Percentiles rank a stretch among this genome's conserved stretches.
phyloP scores from a whole-genome alignment of 1,140 invertebrate genomes.

The Ooceraea biroi region DNA sequence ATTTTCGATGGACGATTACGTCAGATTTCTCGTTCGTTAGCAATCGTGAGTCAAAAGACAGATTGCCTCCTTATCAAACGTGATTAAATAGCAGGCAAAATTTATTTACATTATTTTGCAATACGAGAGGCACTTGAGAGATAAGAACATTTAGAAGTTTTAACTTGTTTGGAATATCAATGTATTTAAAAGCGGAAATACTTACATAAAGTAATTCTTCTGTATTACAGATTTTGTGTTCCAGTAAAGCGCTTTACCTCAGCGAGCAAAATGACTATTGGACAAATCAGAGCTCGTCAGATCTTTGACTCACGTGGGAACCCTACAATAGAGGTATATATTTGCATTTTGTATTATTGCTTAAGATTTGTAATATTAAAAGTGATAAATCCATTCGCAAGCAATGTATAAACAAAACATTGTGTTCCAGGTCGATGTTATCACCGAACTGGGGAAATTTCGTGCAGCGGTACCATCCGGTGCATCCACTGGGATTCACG shows the following conservation, averaged over 20 bases:
- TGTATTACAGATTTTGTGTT: conserved; percentile 70
- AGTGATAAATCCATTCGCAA: no score
- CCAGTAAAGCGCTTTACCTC: conserved; percentile 71
- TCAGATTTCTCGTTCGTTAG: neutral
- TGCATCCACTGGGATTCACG: conserved; percentile 98
- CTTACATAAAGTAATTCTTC: neutral
- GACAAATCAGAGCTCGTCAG: conserved; percentile 96
- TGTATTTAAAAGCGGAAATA: neutral
- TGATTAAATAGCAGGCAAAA: neutral
- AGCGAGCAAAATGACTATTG: conserved; percentile 89
- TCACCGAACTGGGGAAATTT: conserved; percentile 94
- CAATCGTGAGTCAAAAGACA: neutral
- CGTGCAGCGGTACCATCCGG: conserved; percentile 99
- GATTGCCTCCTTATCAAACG: neutral
- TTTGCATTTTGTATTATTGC: conserved; percentile 38
- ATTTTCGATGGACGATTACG: neutral
- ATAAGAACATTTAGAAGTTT: neutral
- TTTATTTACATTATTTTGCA: conserved; percentile 9
- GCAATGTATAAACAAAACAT: conserved; percentile 70
- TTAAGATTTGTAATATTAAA: neutral
- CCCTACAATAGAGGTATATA: conserved; percentile 96
- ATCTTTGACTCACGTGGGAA: conserved; percentile 99
- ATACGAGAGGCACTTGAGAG: neutral
- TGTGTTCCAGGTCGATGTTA: conserved; percentile 84
- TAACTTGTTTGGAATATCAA: conserved; percentile 1